Evolutionary conservation across 2,888 invertebrate species (phyloP).

Genomic region (Eulithis testata): DNA sequence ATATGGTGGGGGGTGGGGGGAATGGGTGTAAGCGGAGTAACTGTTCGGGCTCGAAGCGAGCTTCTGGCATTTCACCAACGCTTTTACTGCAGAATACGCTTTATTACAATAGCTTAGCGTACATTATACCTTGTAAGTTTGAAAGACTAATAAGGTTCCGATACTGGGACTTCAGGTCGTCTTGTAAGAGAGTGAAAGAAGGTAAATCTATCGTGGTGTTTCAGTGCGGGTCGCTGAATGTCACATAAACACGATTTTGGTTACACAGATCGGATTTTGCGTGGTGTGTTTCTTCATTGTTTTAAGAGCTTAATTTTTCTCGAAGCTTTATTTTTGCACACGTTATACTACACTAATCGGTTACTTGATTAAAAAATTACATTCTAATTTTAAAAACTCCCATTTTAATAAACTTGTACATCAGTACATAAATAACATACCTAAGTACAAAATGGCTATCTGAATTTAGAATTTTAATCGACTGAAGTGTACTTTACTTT

Average conservation of each 20-base stretch:
- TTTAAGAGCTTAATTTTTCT: background rate
- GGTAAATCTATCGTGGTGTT: background rate
- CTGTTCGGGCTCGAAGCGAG: slow-evolving; percentile 75
- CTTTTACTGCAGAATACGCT: slow-evolving; percentile 3
- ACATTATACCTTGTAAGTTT: background rate
- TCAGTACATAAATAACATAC: too few species aligned
- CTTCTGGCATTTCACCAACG: background rate
- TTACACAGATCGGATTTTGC: background rate
- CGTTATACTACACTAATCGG: too few species aligned
- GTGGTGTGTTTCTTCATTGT: background rate
- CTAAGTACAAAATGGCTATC: too few species aligned
- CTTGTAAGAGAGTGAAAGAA: background rate
- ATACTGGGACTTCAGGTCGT: background rate
- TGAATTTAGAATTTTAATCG: too few species aligned
- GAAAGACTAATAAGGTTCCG: background rate
- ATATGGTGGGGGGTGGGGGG: slow-evolving; percentile 66
- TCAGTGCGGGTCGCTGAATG: background rate
- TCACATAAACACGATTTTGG: slow-evolving; percentile 1
- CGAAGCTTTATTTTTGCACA: too few species aligned
- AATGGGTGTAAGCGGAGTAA: slow-evolving; percentile 61
- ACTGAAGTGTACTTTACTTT: too few species aligned
- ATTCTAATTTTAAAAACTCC: too few species aligned
- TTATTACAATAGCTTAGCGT: background rate
- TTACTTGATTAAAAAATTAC: too few species aligned
- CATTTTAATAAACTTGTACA: too few species aligned